Conservation (phyloP, 2,888 invertebrate genomes). For the Patella pellucida region DNA sequence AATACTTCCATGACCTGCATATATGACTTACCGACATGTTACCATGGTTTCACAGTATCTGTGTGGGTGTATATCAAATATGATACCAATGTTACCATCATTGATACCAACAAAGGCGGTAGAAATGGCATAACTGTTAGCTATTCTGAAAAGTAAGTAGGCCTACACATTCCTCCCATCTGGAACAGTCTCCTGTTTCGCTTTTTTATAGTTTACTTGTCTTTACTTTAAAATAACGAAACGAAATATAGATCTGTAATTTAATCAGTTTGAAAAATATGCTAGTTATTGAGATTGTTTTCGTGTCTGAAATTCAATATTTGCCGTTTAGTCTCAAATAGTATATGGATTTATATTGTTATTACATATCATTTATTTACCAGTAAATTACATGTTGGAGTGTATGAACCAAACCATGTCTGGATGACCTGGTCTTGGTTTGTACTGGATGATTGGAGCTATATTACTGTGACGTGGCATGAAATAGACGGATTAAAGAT, state of each 20-base stretch:
- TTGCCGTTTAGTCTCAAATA: not conserved
- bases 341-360: not conserved
- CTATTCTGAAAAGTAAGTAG: constrained; percentile 12
- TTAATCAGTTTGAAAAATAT: no score
- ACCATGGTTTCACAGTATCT: constrained; percentile 18
- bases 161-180: no score
- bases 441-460: constrained; percentile 29
- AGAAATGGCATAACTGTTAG: constrained; percentile 15
- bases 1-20: not conserved
- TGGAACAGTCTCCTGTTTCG: no score
- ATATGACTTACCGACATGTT: not conserved
- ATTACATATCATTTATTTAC: not conserved
- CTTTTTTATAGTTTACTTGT: no score
- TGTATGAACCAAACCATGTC: constrained; percentile 26
- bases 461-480: constrained; percentile 35
- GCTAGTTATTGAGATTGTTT: no score
- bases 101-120: constrained; percentile 2
- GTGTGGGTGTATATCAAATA: constrained; percentile 16
- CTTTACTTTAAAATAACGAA: no score
- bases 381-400: constrained; percentile 11
- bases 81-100: not conserved
- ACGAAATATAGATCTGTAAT: no score
- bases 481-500: constrained; percentile 25
- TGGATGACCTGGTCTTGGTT: constrained; percentile 26
- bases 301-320: no score